Evolutionary conservation across 2,113 vertebrate species (phyloP).

Genomic region (Struthio camelus): DNA sequence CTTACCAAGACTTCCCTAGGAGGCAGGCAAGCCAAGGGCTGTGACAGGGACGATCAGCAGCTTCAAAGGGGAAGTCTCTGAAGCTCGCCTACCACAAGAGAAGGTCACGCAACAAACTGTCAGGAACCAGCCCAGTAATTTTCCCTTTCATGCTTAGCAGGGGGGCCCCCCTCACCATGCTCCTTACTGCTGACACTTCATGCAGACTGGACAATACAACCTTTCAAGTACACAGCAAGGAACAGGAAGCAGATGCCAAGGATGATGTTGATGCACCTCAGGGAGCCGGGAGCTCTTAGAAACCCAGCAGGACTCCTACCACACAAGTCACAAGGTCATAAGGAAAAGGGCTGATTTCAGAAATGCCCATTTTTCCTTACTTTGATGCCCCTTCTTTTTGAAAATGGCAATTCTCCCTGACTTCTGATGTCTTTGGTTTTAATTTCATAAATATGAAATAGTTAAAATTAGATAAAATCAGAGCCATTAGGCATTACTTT

Average conservation of each 20-base stretch:
- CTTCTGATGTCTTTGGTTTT: not conserved
- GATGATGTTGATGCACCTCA: not conserved
- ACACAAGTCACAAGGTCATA: not conserved
- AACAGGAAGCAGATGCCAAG: not conserved
- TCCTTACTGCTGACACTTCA: not conserved
- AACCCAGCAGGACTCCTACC: not conserved
- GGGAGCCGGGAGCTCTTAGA: not conserved
- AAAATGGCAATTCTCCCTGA: rapidly evolving
- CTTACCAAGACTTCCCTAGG: not conserved
- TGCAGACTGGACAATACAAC: rapidly evolving
- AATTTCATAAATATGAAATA: not conserved
- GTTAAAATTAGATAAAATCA: not conserved
- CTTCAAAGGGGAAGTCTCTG: not conserved
- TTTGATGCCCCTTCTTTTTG: not conserved
- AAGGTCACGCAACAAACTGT: not conserved
- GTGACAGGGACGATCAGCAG: not conserved
- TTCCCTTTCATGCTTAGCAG: not conserved
- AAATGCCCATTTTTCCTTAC: not conserved
- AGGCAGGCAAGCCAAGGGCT: not conserved
- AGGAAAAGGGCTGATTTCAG: not conserved
- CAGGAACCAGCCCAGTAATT: not conserved
- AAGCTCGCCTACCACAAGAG: not conserved
- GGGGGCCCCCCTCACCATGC: not conserved
- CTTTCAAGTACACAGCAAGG: not conserved
- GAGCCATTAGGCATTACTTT: not conserved